Percentiles rank a stretch among this genome's conserved stretches.
Conservation (phyloP, 2,888 invertebrate species). For the Micoletzkya japonica region DNA sequence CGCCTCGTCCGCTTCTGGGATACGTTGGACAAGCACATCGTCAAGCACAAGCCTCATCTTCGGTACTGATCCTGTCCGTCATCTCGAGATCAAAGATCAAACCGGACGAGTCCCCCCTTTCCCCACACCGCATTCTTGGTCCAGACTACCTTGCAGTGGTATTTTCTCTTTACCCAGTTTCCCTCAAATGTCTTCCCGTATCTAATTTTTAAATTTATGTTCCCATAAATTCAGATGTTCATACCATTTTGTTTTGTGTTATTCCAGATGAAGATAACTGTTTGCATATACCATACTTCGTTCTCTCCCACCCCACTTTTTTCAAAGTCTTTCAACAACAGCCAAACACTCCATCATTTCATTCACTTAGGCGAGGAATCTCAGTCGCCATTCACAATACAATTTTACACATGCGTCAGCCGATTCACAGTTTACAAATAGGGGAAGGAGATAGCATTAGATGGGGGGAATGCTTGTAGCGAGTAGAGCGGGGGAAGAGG, state of each 20-base stretch:
- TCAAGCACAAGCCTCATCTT: conserved; percentile 84
- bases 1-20: conserved; percentile 96
- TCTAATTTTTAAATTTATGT: too few species aligned
- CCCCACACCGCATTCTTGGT: too few species aligned
- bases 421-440: not conserved
- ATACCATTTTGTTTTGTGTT: too few species aligned
- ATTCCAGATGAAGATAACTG: too few species aligned
- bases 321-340: too few species aligned
- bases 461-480: conserved; percentile 1
- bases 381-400: not conserved
- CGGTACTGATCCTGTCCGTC: conserved; percentile 75
- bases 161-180: too few species aligned
- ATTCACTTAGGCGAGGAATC: not conserved
- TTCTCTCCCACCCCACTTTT: not conserved
- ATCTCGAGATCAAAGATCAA: conserved; percentile 10
- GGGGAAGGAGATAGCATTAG: not conserved
- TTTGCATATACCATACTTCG: too few species aligned
- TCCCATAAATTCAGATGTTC: too few species aligned
- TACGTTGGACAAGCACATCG: conserved; percentile 87
- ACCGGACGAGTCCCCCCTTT: too few species aligned
- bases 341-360: too few species aligned
- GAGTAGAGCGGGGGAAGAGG: not conserved
- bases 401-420: not conserved
- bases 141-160: too few species aligned
- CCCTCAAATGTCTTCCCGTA: too few species aligned